A percentile compares a stretch with the other conserved stretches of the same genome.
These are phyloP conservation scores for Luehdorfia chinensis DNA, from an alignment of 1,140 invertebrate species.

Conservation along the genomic window DNA sequence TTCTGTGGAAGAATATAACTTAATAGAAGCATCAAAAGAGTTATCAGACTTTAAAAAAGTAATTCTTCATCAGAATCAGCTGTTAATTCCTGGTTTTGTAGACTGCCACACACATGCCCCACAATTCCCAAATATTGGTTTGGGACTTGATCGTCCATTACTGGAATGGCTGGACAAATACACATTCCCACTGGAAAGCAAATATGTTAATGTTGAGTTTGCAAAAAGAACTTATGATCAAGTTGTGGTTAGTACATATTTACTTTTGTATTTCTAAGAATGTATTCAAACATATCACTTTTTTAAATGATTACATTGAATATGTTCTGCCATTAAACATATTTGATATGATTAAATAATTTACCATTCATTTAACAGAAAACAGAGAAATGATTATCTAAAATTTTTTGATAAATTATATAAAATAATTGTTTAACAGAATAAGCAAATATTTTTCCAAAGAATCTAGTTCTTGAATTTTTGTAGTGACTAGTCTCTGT, in stretches of 20 bases:
- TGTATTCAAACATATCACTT: not conserved
- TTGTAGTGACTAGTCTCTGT: no score
- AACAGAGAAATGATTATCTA: no score
- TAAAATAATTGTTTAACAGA: no score
- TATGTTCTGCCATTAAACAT: no score
- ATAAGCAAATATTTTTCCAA: no score
- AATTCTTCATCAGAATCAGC: slow-evolving; percentile 78
- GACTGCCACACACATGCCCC: slow-evolving; percentile 94
- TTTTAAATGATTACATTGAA: no score
- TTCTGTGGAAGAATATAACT: slow-evolving; percentile 32
- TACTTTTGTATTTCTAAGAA: slow-evolving; percentile 4
- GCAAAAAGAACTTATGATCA: slow-evolving; percentile 84
- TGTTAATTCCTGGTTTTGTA: slow-evolving; percentile 91
- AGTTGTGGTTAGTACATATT: slow-evolving; percentile 84
- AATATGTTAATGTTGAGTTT: slow-evolving; percentile 84
- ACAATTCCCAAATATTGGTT: slow-evolving; percentile 90
- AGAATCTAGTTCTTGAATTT: no score
- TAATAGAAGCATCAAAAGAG: slow-evolving; percentile 24
- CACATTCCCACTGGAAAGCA: slow-evolving; percentile 90
- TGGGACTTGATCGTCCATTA: slow-evolving; percentile 87
- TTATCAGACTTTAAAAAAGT: slow-evolving; percentile 39
- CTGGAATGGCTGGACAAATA: slow-evolving; percentile 92
- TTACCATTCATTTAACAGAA: no score
- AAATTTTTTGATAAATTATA: no score
- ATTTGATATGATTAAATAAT: no score